Base-by-base conservation (phyloP, 2,797 vertebrate species). In the Hyperoplus immaculatus region DNA sequence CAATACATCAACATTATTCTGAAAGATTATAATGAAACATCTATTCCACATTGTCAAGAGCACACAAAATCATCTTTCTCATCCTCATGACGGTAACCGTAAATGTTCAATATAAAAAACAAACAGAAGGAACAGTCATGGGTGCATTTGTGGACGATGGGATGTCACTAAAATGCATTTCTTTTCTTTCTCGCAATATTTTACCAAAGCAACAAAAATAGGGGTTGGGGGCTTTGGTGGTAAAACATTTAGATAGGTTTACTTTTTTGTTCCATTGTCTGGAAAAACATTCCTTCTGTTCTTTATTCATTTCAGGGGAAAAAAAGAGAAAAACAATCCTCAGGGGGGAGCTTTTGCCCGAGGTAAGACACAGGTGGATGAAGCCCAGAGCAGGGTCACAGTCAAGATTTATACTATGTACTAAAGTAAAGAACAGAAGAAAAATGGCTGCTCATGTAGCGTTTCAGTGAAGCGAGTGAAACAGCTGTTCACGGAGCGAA, bases 401-500 rank as follows among this genome's bases (percentile, higher is more conserved):
- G 94, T 95, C 95, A 96, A 98, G 97, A 98, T 98, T 97, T 98
- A 98, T 98, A 96, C 96, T 94, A 95, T 95, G 96, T 95, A 94
- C 95, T 29, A 96, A 95, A 97, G 94, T 94, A 96, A 96, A 96
- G 96, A 96, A 95, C 95, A 95, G 96, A 97, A 98, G 97, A 97
- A 97, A 97, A 98, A 98, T 97, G 96, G 96, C 96, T 90, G 91
- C 92, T 96, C 94, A 49, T 87, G 92, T 89, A 91, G 93, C 94
- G 93, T 95, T 94, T 96, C 96, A 94, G 95, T 96, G 96, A 97
- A 97, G 96, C 96, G 96, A 97, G 95, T 76, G 94, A 97, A 97
- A 96, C 97, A 98, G 97, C 96, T 99, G 98, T 96, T 98, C 97
- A 96, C 91, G 95, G 95, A 95, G 96, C 93, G 97, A 96, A 95